Evolutionary conservation across 2,797 vertebrate species (phyloP).

Genomic region (Pachyuromys duprasi): DNA sequence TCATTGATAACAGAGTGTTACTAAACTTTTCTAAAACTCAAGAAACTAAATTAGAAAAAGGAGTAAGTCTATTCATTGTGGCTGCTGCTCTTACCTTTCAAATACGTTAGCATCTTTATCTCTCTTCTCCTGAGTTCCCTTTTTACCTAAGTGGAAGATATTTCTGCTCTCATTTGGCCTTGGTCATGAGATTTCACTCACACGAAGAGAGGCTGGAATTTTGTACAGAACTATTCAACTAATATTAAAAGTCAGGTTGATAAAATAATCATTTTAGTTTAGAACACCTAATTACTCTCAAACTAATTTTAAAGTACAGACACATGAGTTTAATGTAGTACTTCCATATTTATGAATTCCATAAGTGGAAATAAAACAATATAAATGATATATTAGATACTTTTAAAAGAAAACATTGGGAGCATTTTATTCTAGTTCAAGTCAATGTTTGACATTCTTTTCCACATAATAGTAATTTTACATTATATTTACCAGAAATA

Average conservation of each 20-base stretch:
- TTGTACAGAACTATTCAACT: conserved; percentile 8
- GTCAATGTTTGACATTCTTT: neutral
- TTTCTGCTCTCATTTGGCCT: neutral
- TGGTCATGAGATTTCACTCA: conserved; percentile 14
- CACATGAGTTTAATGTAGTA: neutral
- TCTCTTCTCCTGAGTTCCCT: neutral
- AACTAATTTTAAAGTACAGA: conserved; percentile 11
- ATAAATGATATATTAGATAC: neutral
- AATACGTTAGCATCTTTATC: neutral
- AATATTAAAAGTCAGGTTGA: conserved; percentile 32
- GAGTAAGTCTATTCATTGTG: neutral
- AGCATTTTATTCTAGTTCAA: conserved; percentile 37
- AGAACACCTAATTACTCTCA: neutral
- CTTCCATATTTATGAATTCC: neutral
- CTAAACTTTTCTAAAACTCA: conserved; percentile 25
- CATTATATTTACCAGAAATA: conserved; percentile 18
- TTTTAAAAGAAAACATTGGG: conserved; percentile 4
- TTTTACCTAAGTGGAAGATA: neutral
- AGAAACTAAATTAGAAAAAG: conserved; percentile 29
- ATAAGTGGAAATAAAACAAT: conserved; percentile 37
- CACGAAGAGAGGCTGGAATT: neutral
- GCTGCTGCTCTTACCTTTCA: neutral
- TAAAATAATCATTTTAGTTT: conserved; percentile 7
- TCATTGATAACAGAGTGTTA: neutral
- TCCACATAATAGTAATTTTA: neutral